Evolutionary conservation across 2,797 vertebrate species (phyloP).

Genomic region (Monodelphis domestica): DNA sequence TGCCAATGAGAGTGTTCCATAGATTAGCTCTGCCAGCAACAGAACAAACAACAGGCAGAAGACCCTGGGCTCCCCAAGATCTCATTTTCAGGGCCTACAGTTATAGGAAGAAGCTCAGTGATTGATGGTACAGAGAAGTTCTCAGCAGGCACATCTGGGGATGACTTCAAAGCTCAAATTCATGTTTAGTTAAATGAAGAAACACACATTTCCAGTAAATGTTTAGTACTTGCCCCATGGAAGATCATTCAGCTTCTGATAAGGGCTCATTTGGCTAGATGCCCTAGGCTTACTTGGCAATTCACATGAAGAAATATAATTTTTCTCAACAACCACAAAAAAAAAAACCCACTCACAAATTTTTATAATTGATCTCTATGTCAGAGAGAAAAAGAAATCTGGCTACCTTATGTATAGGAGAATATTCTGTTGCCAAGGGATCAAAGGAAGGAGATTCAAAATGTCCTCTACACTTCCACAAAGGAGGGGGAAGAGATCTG

Average conservation of each 20-base stretch:
- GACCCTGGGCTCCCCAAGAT: slow-evolving; percentile 2
- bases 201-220: slow-evolving; percentile 53
- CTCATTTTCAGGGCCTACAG: slow-evolving; percentile 61
- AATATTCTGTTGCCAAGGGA: not conserved
- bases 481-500: not conserved
- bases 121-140: slow-evolving; percentile 57
- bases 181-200: slow-evolving; percentile 53
- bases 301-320: not conserved
- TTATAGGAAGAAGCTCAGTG: not conserved
- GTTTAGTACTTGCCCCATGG: slow-evolving; percentile 6
- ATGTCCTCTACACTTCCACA: not conserved
- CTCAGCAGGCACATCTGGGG: slow-evolving; percentile 2
- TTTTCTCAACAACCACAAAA: slow-evolving; percentile 60
- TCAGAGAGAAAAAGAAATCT: slow-evolving; percentile 2
- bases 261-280: slow-evolving; percentile 41
- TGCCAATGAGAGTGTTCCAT: slow-evolving; percentile 50
- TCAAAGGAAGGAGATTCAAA: not conserved
- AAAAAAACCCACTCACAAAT: not conserved
- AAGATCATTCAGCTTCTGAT: slow-evolving; percentile 11
- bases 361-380: not conserved
- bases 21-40: slow-evolving; percentile 59
- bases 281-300: slow-evolving; percentile 46
- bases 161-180: slow-evolving; percentile 48
- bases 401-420: not conserved
- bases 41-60: slow-evolving; percentile 42